These are phyloP conservation scores for Rhizomys pruinosus DNA, from an alignment of 2,113 vertebrate species.

Conservation along the genomic window DNA sequence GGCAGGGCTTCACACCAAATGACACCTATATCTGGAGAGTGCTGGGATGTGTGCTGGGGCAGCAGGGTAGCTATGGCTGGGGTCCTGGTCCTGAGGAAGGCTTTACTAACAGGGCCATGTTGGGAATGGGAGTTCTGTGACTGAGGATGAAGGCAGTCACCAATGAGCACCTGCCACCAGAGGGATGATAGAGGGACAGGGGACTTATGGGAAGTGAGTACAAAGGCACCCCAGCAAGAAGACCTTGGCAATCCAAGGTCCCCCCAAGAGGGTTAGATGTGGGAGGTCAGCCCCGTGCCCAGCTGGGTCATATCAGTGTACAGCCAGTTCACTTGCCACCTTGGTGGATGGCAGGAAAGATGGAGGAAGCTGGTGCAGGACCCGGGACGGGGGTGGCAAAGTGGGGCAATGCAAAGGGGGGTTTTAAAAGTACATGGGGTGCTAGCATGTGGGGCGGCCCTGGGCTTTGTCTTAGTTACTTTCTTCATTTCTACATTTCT, in stretches of 20 bases:
- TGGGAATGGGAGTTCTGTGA: accelerated
- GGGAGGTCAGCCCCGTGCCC: accelerated
- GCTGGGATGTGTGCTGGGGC: accelerated
- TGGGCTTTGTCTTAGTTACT: not conserved
- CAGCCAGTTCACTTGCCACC: accelerated
- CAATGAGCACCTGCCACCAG: not conserved
- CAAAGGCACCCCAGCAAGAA: accelerated
- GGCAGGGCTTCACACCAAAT: not conserved
- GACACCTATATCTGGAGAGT: not conserved
- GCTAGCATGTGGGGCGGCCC: not conserved
- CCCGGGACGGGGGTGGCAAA: not conserved
- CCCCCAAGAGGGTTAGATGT: not conserved
- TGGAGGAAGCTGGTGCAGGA: accelerated
- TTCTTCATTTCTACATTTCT: too few relatives aligned
- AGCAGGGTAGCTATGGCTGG: not conserved
- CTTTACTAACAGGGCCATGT: not conserved
- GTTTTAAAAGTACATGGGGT: not conserved
- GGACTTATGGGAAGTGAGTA: accelerated
- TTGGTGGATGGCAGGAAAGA: accelerated
- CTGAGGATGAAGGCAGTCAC: not conserved
- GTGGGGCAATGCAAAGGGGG: not conserved
- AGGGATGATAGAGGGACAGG: not conserved
- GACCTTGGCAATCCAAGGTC: not conserved
- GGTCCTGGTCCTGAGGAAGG: not conserved
- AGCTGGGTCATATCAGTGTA: accelerated